phyloP scores from a whole-genome alignment of 1,140 invertebrate genomes.

The Diorhabda carinulata region DNA sequence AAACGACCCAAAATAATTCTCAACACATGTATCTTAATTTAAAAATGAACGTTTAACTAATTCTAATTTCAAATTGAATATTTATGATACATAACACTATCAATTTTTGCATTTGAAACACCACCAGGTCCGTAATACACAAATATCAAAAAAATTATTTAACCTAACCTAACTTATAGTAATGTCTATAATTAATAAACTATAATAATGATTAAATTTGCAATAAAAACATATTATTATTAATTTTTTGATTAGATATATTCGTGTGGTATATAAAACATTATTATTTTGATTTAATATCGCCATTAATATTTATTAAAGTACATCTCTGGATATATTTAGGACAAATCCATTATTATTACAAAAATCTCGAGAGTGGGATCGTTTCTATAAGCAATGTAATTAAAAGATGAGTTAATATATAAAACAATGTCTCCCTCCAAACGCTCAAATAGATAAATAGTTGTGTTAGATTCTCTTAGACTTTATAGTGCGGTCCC shows the following conservation, averaged over 20 bases:
- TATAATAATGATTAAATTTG: too few species aligned
- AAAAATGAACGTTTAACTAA: neutral
- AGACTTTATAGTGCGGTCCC: conserved; percentile 1
- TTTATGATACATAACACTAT: neutral
- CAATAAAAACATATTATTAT: too few species aligned
- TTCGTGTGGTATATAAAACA: too few species aligned
- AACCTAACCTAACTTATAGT: too few species aligned
- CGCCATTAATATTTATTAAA: neutral
- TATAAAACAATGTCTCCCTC: neutral
- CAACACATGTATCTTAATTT: conserved; percentile 1
- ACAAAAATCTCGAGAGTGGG: conserved; percentile 4
- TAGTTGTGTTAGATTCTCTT: neutral
- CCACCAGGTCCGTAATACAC: neutral
- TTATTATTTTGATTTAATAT: too few species aligned
- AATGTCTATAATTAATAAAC: too few species aligned
- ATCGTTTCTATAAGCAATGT: neutral
- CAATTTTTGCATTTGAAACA: neutral
- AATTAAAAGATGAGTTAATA: conserved; percentile 6
- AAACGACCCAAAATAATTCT: too few species aligned
- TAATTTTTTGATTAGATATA: too few species aligned
- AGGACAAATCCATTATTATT: neutral
- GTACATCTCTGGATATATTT: neutral
- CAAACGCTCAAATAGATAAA: conserved; percentile 6
- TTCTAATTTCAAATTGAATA: conserved; percentile 3
- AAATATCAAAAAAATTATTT: too few species aligned